These are phyloP conservation scores for Adelognathus sp. DNA, from an alignment of 2,888 invertebrate species.

Conservation along the genomic window DNA sequence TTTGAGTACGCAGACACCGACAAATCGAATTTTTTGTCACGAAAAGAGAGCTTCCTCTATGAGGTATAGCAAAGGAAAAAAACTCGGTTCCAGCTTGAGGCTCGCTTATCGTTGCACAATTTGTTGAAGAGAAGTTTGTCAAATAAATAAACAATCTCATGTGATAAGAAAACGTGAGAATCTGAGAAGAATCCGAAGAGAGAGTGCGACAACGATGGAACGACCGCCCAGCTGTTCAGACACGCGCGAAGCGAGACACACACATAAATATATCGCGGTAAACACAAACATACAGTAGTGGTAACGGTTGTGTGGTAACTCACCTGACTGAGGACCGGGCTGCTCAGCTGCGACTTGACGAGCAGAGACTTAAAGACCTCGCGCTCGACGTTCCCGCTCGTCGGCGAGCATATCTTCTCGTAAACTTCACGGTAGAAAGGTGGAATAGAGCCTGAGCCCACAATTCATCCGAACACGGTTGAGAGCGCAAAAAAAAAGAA, in stretches of 20 bases:
- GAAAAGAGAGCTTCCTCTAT: too few relatives aligned
- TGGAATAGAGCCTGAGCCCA: conserved; percentile 82
- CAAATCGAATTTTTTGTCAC: too few relatives aligned
- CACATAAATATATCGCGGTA: neutral
- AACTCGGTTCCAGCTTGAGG: too few relatives aligned
- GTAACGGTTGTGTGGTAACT: conserved; percentile 44
- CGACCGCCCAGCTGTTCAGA: conserved; percentile 13
- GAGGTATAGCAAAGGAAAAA: too few relatives aligned
- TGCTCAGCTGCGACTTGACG: conserved; percentile 82
- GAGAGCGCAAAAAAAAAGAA: neutral
- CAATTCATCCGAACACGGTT: neutral
- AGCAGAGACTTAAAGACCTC: conserved; percentile 83
- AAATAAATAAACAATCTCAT: too few relatives aligned
- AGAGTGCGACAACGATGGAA: neutral
- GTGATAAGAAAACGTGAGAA: too few relatives aligned
- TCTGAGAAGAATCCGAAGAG: too few relatives aligned
- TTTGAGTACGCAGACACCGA: too few relatives aligned
- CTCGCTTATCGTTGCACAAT: too few relatives aligned
- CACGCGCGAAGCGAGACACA: neutral
- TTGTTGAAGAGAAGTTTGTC: too few relatives aligned
- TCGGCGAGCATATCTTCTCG: conserved; percentile 82
- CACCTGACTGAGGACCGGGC: conserved; percentile 81
- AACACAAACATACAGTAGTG: neutral
- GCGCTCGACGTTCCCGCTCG: conserved; percentile 82
- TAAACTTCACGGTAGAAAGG: conserved; percentile 83